Evolutionary conservation across 2,888 invertebrate species (phyloP).

Genomic region (Busseola fusca): DNA sequence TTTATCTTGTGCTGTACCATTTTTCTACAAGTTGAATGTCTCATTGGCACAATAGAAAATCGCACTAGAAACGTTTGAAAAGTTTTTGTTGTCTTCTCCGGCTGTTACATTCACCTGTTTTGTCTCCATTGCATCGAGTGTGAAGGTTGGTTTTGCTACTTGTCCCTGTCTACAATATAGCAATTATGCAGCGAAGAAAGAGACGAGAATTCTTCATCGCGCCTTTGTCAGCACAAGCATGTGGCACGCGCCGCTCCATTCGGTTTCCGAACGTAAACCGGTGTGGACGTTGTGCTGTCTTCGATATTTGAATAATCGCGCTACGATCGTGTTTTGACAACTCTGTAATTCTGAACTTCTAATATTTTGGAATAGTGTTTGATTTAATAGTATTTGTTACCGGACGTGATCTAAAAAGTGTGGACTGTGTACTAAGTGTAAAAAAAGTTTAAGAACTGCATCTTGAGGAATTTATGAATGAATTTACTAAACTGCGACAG

Average conservation of each 20-base stretch:
- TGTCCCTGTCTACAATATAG: constrained; percentile 79
- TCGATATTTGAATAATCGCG: constrained; percentile 70
- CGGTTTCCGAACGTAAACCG: constrained; percentile 81
- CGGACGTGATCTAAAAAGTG: constrained; percentile 58
- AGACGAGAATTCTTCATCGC: constrained; percentile 75
- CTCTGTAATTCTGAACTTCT: constrained; percentile 66
- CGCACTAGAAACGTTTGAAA: constrained; percentile 81
- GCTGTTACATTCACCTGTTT: constrained; percentile 86
- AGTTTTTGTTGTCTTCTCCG: constrained; percentile 82
- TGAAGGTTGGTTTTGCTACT: constrained; percentile 69
- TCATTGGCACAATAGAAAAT: constrained; percentile 75
- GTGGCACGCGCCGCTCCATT: constrained; percentile 88
- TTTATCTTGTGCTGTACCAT: constrained; percentile 63
- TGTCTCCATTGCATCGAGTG: constrained; percentile 72
- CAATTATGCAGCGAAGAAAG: constrained; percentile 74
- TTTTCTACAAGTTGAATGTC: constrained; percentile 67
- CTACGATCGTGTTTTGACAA: constrained; percentile 83
- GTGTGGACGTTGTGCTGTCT: constrained; percentile 74
- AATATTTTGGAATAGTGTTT: constrained; percentile 53
- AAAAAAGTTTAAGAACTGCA: constrained; percentile 62
- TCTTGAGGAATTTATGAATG: constrained; percentile 59
- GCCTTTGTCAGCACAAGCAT: constrained; percentile 75
- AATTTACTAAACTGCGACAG: constrained; percentile 60
- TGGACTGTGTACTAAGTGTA: constrained; percentile 66
- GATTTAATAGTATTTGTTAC: constrained; percentile 44